A percentile compares a stretch with the other conserved stretches of the same genome.
Conservation (phyloP, 2,888 invertebrate species). For the Spatulosminthurus flaviceps region DNA sequence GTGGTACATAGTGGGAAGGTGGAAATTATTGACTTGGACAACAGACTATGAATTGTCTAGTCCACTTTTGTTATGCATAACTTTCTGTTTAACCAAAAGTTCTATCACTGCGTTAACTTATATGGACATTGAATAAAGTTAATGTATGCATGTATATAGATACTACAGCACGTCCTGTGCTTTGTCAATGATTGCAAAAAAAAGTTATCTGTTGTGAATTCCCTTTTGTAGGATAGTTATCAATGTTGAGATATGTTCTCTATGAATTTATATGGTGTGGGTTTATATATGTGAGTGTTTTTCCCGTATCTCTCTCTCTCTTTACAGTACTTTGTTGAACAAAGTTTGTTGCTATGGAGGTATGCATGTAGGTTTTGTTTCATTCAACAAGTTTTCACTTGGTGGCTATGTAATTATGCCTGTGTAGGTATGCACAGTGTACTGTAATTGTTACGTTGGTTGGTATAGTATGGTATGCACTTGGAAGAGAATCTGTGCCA, state of each 20-base stretch:
- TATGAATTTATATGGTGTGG: too few relatives aligned
- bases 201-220: neutral
- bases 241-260: neutral
- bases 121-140: neutral
- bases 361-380: neutral
- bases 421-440: neutral
- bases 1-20: too few relatives aligned
- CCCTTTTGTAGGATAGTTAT: neutral
- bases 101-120: too few relatives aligned
- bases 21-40: conserved; percentile 50
- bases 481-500: neutral
- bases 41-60: neutral
- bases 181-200: neutral
- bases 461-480: neutral
- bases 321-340: too few relatives aligned
- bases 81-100: too few relatives aligned
- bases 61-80: neutral
- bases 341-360: too few relatives aligned
- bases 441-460: neutral
- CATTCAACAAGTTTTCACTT: neutral
- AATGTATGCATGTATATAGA: neutral
- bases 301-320: too few relatives aligned
- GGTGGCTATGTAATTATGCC: neutral
- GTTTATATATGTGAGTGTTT: too few relatives aligned
- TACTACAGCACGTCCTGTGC: neutral